Conservation (phyloP, 2,797 vertebrate genomes). For the Coregonus sp. region DNA sequence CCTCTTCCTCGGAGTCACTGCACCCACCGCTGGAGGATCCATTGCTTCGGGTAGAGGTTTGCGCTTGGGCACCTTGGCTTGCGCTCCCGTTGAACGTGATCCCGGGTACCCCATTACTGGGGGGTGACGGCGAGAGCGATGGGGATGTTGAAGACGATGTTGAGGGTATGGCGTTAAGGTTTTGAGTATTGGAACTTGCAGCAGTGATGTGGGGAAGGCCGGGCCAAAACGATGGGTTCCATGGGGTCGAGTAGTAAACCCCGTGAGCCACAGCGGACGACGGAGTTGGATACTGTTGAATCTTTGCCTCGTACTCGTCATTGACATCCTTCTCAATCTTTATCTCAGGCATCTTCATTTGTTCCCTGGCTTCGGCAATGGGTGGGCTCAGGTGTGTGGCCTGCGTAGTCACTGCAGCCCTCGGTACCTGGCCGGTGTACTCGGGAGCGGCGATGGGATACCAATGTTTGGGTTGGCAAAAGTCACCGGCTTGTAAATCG, state of each 20-base stretch:
- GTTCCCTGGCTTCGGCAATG: conserved; percentile 71
- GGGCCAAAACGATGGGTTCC: conserved; percentile 80
- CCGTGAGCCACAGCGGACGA: conserved; percentile 63
- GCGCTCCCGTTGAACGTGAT: conserved; percentile 55
- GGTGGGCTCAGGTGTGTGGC: conserved; percentile 68
- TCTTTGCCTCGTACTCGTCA: conserved; percentile 56
- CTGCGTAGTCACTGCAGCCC: conserved; percentile 61
- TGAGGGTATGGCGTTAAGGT: conserved; percentile 36
- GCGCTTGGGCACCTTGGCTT: conserved; percentile 46
- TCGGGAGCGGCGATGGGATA: conserved; percentile 75
- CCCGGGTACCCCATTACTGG: conserved; percentile 49
- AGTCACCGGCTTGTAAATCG: conserved; percentile 70
- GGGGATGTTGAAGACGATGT: conserved; percentile 68
- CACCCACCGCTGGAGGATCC: conserved; percentile 82
- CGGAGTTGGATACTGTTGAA: conserved; percentile 59
- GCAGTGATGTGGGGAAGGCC: conserved; percentile 71
- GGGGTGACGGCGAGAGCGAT: conserved; percentile 71
- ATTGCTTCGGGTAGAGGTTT: conserved; percentile 73
- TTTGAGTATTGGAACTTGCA: conserved; percentile 40
- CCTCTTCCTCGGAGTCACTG: conserved; percentile 82
- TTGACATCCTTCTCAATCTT: conserved; percentile 70
- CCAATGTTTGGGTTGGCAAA: conserved; percentile 77
- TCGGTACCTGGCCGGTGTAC: conserved; percentile 73
- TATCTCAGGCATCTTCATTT: conserved; percentile 71
- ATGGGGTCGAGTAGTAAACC: conserved; percentile 74